Evolutionary conservation across 2,797 vertebrate species (phyloP), one percentile per base, ranked within the genome.

Genomic region (Sternotherus odoratus): DNA sequence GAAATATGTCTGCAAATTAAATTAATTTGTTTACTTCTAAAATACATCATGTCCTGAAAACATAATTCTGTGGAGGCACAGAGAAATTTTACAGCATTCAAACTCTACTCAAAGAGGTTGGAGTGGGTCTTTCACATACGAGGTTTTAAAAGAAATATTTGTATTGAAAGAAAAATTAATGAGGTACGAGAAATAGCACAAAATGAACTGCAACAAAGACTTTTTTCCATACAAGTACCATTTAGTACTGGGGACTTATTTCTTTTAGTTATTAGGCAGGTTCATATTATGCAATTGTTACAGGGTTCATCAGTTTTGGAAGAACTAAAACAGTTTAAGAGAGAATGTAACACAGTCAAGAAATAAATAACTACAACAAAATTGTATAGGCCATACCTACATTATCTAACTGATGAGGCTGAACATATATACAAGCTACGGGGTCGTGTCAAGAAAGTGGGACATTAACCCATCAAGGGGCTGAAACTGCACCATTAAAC

Each of bases 401-500:
- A 39, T 19, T 75, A 86, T 49, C 81, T 87, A 83, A 91, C 48
- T 57, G 28, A 89, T 43, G 72, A 72, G 23, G 21, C 63, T 56
- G 85, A 26, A 93, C 87, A 83, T 88, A 60, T 49, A 74, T 85
- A 94, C 43, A 43, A 95, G 43, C 78, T 92, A 28, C 63, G 94
- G 72, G 82, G 95, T 94, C 36, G 87, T 49, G 66, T 72, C 12
- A 87, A 69, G 43, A 81, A 39, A 21, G 43, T 39, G 36, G 54
- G 54, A 66, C 36, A 63, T 30, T 36, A 10, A 24, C 28, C 66
- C 43, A 75, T 48, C 8, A 16, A 48, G 26, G 24, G 72, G 13
- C 72, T 94, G 57, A 50, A 86, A 89, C 53, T 56, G 81, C 48
- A 85, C 26, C 30, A 85, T 94, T 94, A 95, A 79, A 87, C 87